Evolutionary conservation across 2,888 invertebrate species (phyloP).

Genomic region (Drosophila mayaguana): DNA sequence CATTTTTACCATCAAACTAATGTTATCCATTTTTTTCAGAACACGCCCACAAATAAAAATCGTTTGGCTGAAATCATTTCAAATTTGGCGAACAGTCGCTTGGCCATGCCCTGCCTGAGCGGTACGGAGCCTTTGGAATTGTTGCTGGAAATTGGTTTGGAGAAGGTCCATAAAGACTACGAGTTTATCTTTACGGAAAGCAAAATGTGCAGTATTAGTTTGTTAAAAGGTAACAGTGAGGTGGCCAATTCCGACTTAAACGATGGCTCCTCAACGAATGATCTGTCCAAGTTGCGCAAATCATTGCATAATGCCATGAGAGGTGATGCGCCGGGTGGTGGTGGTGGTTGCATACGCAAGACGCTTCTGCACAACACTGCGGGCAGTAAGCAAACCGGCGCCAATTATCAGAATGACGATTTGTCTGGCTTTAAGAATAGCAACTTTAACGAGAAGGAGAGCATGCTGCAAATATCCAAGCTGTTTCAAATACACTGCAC

Average conservation of each 20-base stretch:
- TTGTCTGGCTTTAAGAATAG: conserved; percentile 83
- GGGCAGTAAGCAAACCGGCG: conserved; percentile 42
- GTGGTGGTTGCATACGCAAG: conserved; percentile 66
- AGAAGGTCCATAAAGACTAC: conserved; percentile 84
- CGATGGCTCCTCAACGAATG: conserved; percentile 31
- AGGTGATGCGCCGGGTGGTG: conserved; percentile 44
- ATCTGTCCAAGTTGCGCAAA: conserved; percentile 81
- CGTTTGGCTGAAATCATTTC: conserved; percentile 84
- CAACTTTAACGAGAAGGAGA: conserved; percentile 76
- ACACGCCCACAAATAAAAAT: conserved; percentile 84
- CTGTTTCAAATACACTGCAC: conserved; percentile 83
- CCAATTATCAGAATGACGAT: conserved; percentile 63
- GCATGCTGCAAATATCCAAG: conserved; percentile 75
- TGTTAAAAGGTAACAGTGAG: conserved; percentile 55
- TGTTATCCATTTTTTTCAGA: conserved; percentile 62
- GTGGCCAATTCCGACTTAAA: conserved; percentile 1
- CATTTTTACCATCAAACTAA: background rate
- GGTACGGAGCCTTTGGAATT: conserved; percentile 84
- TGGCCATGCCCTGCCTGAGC: conserved; percentile 84
- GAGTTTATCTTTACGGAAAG: conserved; percentile 84
- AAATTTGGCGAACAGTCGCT: conserved; percentile 83
- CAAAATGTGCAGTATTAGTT: conserved; percentile 82
- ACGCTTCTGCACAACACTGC: conserved; percentile 79
- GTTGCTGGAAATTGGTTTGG: conserved; percentile 84
- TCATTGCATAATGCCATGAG: conserved; percentile 82